Evolutionary conservation across 2,797 vertebrate species (phyloP).

Genomic region (Lutjanus argentimaculatus): DNA sequence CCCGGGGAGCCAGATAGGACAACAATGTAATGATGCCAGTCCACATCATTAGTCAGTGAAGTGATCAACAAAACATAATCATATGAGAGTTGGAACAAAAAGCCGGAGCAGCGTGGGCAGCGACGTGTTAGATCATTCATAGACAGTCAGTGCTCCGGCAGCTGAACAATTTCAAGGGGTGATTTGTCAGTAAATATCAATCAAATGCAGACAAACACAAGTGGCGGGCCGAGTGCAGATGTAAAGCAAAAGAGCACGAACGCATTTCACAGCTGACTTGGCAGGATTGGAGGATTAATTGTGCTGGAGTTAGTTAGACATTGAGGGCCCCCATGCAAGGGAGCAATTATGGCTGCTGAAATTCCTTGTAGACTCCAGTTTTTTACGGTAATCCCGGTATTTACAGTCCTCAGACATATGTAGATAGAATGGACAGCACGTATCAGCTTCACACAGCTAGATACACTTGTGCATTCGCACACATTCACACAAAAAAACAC

Average conservation of each 20-base stretch:
- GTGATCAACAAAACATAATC: constrained; percentile 75
- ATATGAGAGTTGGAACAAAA: constrained; percentile 62
- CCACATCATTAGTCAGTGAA: constrained; percentile 70
- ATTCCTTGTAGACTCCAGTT: constrained; percentile 28
- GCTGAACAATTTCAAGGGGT: constrained; percentile 29
- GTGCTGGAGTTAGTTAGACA: constrained; percentile 56
- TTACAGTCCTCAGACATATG: constrained; percentile 22
- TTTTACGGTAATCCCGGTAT: constrained; percentile 30
- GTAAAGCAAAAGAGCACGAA: constrained; percentile 68
- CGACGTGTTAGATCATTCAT: constrained; percentile 24
- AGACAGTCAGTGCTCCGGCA: constrained; percentile 13
- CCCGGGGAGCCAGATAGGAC: constrained; percentile 57
- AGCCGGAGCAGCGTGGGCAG: constrained; percentile 53
- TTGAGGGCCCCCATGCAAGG: constrained; percentile 25
- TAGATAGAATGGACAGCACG: neutral
- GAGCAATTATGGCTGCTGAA: constrained; percentile 50
- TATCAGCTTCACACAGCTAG: neutral
- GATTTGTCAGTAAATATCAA: constrained; percentile 78
- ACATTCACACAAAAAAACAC: constrained; percentile 23
- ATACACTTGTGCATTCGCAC: neutral
- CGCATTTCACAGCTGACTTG: constrained; percentile 77
- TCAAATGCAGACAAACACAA: constrained; percentile 69
- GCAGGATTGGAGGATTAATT: constrained; percentile 73
- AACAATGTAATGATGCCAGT: constrained; percentile 68
- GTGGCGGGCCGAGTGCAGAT: constrained; percentile 43